phyloP scores from a whole-genome alignment of 2,113 vertebrate genomes.

The Eleginops maclovinus region DNA sequence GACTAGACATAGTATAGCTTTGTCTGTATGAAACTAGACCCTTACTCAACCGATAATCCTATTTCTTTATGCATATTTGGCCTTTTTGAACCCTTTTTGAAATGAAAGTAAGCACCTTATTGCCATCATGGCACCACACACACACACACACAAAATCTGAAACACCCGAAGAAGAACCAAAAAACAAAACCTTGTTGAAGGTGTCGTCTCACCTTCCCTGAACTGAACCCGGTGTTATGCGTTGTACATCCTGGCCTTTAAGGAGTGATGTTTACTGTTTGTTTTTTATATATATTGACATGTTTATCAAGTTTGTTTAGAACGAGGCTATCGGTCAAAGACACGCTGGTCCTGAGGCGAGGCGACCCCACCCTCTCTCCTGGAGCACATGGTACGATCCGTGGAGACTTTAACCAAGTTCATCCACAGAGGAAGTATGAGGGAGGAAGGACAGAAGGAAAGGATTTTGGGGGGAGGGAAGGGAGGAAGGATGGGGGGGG shows the following conservation, averaged over 20 bases:
- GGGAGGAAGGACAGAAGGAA: slow-evolving; percentile 1
- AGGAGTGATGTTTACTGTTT: slow-evolving; percentile 43
- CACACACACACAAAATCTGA: slow-evolving; percentile 7
- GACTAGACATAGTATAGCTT: neutral
- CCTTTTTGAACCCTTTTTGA: neutral
- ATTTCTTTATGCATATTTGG: neutral
- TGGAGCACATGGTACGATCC: slow-evolving; percentile 58
- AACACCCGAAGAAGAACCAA: slow-evolving; percentile 28
- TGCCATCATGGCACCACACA: neutral
- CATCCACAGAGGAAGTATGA: slow-evolving; percentile 37
- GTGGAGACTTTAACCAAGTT: slow-evolving; percentile 58
- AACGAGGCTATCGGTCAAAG: slow-evolving; percentile 43
- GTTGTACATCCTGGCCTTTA: slow-evolving; percentile 21
- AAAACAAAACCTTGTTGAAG: neutral
- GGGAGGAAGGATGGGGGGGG: neutral
- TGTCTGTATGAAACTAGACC: neutral
- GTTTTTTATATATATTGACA: slow-evolving; percentile 30
- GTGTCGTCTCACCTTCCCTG: neutral
- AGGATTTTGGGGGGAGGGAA: neutral
- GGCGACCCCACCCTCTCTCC: neutral
- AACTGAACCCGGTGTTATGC: neutral
- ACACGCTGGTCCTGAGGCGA: slow-evolving; percentile 24
- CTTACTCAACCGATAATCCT: neutral
- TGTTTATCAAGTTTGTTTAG: slow-evolving; percentile 23
- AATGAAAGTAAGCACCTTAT: slow-evolving; percentile 56